Percentiles rank a stretch among this genome's conserved stretches.
These are phyloP conservation scores for Bhutanitis thaidina DNA, from an alignment of 2,888 invertebrate species.

Conservation along the genomic window DNA sequence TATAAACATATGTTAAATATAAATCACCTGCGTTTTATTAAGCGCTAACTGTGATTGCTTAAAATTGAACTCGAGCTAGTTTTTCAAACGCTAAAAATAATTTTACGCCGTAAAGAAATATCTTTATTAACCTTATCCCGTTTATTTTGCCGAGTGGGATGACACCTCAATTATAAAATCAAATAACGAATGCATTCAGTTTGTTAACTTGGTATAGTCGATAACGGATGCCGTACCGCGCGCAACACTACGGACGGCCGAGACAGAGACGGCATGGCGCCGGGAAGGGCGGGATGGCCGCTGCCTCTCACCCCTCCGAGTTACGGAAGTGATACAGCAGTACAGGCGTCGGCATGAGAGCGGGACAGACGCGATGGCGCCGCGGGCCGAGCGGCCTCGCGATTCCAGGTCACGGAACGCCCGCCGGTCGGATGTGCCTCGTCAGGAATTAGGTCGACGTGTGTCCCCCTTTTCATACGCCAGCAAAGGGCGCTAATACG, in stretches of 20 bases:
- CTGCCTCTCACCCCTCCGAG: background rate
- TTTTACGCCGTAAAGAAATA: no score
- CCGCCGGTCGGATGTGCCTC: constrained; percentile 17
- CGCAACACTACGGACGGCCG: constrained; percentile 10
- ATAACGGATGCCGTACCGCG: background rate
- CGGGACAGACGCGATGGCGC: constrained; percentile 40
- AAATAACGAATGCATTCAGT: no score
- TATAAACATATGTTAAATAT: no score
- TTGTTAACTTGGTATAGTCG: no score
- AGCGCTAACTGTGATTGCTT: no score
- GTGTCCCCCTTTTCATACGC: background rate
- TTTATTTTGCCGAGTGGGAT: no score
- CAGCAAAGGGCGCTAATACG: background rate
- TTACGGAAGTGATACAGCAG: constrained; percentile 50
- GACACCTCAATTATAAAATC: no score
- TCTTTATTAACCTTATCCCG: no score
- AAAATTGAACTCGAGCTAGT: no score
- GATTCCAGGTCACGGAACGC: constrained; percentile 29
- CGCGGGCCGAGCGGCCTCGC: constrained; percentile 20
- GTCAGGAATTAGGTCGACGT: constrained; percentile 21
- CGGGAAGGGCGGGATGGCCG: constrained; percentile 1
- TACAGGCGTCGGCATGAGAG: constrained; percentile 44
- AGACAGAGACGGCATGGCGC: constrained; percentile 18
- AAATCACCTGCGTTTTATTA: no score
- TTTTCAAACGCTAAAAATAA: no score